These are phyloP conservation scores for Adelosebastes latens DNA, from an alignment of 2,797 vertebrate genomes.

Conservation along the genomic window DNA sequence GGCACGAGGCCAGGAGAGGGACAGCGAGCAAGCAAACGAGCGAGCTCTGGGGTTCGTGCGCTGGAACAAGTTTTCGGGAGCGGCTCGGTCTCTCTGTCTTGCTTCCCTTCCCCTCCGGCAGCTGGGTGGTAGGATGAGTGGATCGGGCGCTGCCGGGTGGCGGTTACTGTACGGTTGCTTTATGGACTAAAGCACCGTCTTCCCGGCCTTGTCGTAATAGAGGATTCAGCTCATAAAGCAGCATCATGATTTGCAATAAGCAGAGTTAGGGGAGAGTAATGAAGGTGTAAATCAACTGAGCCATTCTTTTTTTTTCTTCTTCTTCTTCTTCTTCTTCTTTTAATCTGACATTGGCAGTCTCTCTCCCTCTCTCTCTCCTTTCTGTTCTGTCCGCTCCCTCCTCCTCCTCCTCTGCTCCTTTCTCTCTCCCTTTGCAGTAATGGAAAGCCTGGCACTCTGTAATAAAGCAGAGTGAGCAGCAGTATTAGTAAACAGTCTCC, in stretches of 20 bases:
- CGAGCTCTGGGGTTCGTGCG: not conserved
- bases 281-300: conserved; percentile 78
- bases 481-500: conserved; percentile 74
- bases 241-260: conserved; percentile 79
- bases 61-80: conserved; percentile 12
- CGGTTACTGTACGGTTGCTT: conserved; percentile 70
- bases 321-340: conserved; percentile 47
- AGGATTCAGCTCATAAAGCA: conserved; percentile 79
- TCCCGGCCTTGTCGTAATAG: conserved; percentile 71
- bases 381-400: conserved; percentile 27
- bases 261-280: conserved; percentile 77
- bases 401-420: not conserved
- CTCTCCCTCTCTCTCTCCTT: conserved; percentile 16
- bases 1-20: conserved; percentile 18
- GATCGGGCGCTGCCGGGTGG: conserved; percentile 46
- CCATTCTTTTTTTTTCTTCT: conserved; percentile 37
- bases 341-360: conserved; percentile 62
- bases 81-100: not conserved
- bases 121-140: conserved; percentile 44
- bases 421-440: conserved; percentile 54
- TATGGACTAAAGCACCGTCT: conserved; percentile 69
- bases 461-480: conserved; percentile 75
- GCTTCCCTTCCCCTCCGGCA: conserved; percentile 17
- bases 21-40: not conserved
- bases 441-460: conserved; percentile 67